Evolutionary conservation across 2,797 vertebrate species (phyloP).

Genomic region (Cyprinella venusta): DNA sequence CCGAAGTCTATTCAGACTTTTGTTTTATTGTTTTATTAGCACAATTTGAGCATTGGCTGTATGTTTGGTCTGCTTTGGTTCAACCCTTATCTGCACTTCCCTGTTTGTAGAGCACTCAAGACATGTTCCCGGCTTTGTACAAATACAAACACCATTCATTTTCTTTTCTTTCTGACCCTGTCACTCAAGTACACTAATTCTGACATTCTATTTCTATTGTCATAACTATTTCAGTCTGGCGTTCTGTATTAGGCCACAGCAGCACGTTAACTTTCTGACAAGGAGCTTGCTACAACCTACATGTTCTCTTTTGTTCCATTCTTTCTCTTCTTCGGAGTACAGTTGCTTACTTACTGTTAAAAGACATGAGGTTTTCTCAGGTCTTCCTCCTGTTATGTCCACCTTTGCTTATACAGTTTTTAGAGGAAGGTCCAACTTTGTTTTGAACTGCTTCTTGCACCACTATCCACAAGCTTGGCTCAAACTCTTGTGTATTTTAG

Average conservation of each 20-base stretch:
- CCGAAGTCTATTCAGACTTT: neutral
- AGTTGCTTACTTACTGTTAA: slow-evolving; percentile 14
- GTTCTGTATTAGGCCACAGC: neutral
- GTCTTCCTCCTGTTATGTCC: neutral
- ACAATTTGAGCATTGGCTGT: neutral
- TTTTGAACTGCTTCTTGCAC: slow-evolving; percentile 9
- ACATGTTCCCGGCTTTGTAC: slow-evolving; percentile 12
- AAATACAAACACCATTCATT: slow-evolving; percentile 4
- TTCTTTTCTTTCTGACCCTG: neutral
- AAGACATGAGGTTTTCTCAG: slow-evolving; percentile 3
- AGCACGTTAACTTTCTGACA: neutral
- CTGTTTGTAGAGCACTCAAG: slow-evolving; percentile 12
- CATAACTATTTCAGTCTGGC: neutral
- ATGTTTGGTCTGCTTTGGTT: slow-evolving; percentile 55
- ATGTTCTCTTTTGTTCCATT: neutral
- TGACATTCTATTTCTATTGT: neutral
- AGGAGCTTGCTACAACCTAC: slow-evolving; percentile 4
- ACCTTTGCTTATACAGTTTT: slow-evolving; percentile 7
- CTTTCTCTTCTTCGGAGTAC: slow-evolving; percentile 6
- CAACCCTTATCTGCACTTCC: slow-evolving; percentile 46
- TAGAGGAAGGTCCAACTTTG: neutral
- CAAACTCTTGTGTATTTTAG: neutral
- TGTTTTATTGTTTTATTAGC: neutral
- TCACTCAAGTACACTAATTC: slow-evolving; percentile 9
- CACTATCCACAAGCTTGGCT: slow-evolving; percentile 9